Evolutionary conservation across 2,113 vertebrate species (phyloP).

Genomic region (Callaeas wilsoni): DNA sequence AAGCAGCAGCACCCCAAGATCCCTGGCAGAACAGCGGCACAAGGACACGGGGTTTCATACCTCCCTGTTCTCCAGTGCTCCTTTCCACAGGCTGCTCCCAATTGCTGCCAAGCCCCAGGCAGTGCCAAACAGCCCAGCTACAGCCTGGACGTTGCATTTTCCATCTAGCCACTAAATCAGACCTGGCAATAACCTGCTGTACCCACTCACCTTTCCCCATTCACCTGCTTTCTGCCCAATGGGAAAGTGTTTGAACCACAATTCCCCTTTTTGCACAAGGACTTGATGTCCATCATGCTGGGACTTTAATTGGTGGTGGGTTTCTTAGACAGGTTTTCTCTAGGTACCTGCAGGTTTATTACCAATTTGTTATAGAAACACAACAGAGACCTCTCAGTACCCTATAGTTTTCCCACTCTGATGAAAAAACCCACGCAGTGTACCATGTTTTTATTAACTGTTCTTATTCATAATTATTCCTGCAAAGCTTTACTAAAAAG

Average conservation of each 20-base stretch:
- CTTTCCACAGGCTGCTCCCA: not conserved
- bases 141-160: not conserved
- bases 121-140: not conserved
- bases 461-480: not conserved
- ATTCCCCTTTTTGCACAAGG: not conserved
- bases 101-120: fast-evolving
- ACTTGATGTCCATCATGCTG: not conserved
- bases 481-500: not conserved
- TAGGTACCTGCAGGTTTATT: not conserved
- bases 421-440: not conserved
- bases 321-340: not conserved
- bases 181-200: not conserved
- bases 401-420: not conserved
- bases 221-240: not conserved
- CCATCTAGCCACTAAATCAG: not conserved
- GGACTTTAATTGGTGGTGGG: not conserved
- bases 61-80: not conserved
- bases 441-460: not conserved
- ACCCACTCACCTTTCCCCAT: not conserved
- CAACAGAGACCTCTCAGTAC: not conserved
- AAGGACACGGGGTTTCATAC: fast-evolving
- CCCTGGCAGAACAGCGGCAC: fast-evolving
- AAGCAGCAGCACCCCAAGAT: not conserved
- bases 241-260: not conserved
- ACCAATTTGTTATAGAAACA: not conserved